Base-by-base conservation (phyloP, 2,797 vertebrate genomes). In the Cygnus olor region DNA sequence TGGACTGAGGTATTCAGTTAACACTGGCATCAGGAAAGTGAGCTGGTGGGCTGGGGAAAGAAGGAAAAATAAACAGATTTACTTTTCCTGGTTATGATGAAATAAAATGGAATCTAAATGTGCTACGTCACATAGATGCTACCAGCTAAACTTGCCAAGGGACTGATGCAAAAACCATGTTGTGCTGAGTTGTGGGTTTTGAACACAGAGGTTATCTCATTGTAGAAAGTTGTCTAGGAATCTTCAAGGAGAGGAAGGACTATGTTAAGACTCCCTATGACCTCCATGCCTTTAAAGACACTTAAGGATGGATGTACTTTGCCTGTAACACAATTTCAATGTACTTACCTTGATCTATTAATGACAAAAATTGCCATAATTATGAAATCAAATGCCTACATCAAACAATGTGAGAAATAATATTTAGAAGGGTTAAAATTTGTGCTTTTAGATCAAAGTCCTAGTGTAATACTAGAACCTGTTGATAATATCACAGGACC, bases 1-100 rank as follows among this genome's bases (percentile, higher is more conserved):
- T 60, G 54, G 51, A 34, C 22, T 69, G 49, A 82, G 71, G 24
- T 85, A 90, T 91, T 92, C 92, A 93, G 84, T 79, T 94, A 96
- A 80, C 25, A 17, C 2, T 49, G 22, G 18, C 11, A 65, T 87
- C 57, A 89, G 80, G 73, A 80, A 85, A 89, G 32, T 57, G 82
- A 93, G 32, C 18, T 77, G 27, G 24, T 51, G 49, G 51, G 24
- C 49, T 25, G 49, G 49, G 3, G 18, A 34, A 77, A 28, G 24
- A 17, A 68, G 20, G 16, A 82, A 85, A 87, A 58, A 12, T 20
- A 65, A 85, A 74, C 10, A 54, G 4, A 15, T 60, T 54, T 94
- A 53, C 28, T 69, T 89, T 45, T 79, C 40, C 9, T 45, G 36
- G 56, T 54, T 51, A 25, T 28, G 44, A 84, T 10, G 42, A 86